Percentiles rank a stretch among this genome's conserved stretches.
Conservation (phyloP, 2,888 invertebrate species). For the Habrosyne pyritoides region DNA sequence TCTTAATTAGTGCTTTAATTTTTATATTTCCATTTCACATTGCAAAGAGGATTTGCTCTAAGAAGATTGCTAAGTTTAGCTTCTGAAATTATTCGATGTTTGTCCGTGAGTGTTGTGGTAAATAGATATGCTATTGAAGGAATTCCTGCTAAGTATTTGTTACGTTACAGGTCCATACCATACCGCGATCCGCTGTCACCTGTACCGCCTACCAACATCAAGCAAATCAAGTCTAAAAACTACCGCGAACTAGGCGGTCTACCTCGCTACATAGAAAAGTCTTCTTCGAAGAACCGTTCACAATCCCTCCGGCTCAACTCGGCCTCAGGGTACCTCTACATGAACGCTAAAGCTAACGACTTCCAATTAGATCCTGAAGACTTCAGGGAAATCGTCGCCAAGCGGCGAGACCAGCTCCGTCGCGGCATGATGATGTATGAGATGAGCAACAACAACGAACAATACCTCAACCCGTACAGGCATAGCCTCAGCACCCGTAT, state of each 20-base stretch:
- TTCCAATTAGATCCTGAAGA: conserved; percentile 78
- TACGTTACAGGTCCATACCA: conserved; percentile 62
- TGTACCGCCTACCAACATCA: conserved; percentile 68
- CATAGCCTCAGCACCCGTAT: conserved; percentile 53
- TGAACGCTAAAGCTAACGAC: conserved; percentile 78
- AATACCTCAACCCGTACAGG: conserved; percentile 58
- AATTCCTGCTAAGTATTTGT: background rate
- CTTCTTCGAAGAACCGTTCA: conserved; percentile 63
- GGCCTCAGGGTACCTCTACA: conserved; percentile 77
- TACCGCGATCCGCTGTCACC: conserved; percentile 78
- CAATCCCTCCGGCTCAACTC: conserved; percentile 76
- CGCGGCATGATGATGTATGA: conserved; percentile 72
- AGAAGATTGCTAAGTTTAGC: background rate
- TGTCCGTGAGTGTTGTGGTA: background rate
- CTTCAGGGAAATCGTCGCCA: conserved; percentile 74
- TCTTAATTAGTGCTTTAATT: conserved; percentile 3
- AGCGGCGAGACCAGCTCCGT: conserved; percentile 70
- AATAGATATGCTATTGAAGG: background rate
- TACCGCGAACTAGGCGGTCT: conserved; percentile 62
- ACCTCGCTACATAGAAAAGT: conserved; percentile 75
- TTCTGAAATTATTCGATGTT: background rate
- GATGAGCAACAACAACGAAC: conserved; percentile 61
- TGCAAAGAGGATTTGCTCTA: background rate
- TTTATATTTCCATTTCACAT: background rate
- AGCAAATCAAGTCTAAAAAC: conserved; percentile 64